Evolutionary conservation across 2,113 vertebrate genomes (phyloP).

Genomic region (Rhagologus leucostigma): DNA sequence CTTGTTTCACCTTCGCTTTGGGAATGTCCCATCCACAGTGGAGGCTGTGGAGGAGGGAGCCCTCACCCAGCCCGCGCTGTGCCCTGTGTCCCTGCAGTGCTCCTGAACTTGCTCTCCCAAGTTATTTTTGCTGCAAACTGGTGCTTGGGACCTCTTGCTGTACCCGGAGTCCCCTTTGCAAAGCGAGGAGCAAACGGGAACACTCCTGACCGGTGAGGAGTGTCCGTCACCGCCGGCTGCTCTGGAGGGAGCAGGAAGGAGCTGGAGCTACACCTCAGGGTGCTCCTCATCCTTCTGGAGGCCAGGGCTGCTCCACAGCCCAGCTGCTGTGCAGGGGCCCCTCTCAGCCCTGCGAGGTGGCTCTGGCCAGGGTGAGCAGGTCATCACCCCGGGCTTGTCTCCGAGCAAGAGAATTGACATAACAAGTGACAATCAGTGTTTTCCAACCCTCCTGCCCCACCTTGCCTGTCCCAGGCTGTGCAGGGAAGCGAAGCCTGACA

Average conservation of each 20-base stretch:
- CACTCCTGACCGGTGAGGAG: rapidly evolving
- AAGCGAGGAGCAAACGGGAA: neutral
- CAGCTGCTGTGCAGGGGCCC: neutral
- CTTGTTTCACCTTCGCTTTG: neutral
- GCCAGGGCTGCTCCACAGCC: neutral
- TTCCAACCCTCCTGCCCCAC: neutral
- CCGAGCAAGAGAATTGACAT: neutral
- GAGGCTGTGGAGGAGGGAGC: neutral
- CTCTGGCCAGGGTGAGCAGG: neutral
- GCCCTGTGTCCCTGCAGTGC: neutral
- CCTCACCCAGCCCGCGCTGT: neutral
- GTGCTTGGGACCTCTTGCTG: neutral
- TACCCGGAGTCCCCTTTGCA: neutral
- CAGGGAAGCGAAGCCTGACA: neutral
- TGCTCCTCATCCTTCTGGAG: neutral
- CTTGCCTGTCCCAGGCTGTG: neutral
- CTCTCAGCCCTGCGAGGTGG: rapidly evolving
- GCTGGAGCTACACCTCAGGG: neutral
- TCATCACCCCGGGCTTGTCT: no score
- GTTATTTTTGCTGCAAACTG: neutral
- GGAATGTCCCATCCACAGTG: rapidly evolving
- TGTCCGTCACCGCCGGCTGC: neutral
- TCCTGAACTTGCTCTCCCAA: neutral
- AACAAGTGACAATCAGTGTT: neutral
- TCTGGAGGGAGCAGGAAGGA: neutral